Conservation (phyloP, 2,888 invertebrate genomes). For the Prosapia bicincta region DNA sequence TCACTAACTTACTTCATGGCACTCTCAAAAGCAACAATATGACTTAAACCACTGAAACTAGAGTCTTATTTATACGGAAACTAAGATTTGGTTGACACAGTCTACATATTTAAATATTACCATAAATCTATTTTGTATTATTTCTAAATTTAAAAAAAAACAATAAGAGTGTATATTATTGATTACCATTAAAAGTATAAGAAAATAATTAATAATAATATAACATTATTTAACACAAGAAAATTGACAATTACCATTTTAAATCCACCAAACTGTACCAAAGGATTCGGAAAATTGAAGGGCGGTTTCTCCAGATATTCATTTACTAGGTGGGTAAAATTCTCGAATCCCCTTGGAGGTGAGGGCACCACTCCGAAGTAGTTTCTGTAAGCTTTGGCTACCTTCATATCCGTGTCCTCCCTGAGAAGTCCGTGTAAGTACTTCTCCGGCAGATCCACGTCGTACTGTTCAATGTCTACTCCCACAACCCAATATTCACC, state of each 20-base stretch:
- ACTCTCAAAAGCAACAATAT: no score
- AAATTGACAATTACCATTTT: slow-evolving; percentile 60
- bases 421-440: slow-evolving; percentile 75
- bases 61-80: no score
- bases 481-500: slow-evolving; percentile 95
- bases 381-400: slow-evolving; percentile 69
- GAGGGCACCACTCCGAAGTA: slow-evolving; percentile 81
- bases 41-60: no score
- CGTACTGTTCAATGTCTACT: slow-evolving; percentile 86
- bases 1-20: no score
- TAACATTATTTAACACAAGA: no score
- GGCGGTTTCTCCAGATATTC: slow-evolving; percentile 79
- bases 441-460: slow-evolving; percentile 68
- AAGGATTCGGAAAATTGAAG: slow-evolving; percentile 82
- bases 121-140: no score
- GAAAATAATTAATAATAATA: no score
- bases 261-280: slow-evolving; percentile 65
- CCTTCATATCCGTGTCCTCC: slow-evolving; percentile 56
- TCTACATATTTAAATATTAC: no score
- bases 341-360: slow-evolving; percentile 48
- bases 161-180: no score
- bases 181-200: no score
- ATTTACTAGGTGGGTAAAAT: slow-evolving; percentile 68
- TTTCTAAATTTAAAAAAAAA: no score
- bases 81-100: no score